Conservation (phyloP, 2,797 vertebrate genomes). For the Atherinosoma microstoma region DNA sequence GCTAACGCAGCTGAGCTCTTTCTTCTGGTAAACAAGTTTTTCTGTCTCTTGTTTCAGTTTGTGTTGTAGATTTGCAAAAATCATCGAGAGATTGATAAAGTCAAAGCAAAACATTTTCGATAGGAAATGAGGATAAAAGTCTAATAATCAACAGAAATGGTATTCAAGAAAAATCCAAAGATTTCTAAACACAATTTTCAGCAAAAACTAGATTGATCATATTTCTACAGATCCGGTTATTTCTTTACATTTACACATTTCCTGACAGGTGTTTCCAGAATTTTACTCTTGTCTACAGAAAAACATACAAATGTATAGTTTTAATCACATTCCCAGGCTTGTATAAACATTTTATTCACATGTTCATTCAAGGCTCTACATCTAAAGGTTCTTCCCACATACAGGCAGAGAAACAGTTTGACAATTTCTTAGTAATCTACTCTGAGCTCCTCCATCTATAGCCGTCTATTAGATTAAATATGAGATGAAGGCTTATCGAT, state of each 20-base stretch:
- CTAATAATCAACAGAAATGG: too few relatives aligned
- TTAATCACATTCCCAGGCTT: neutral
- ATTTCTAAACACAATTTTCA: too few relatives aligned
- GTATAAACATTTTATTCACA: neutral
- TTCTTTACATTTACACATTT: too few relatives aligned
- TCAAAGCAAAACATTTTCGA: too few relatives aligned
- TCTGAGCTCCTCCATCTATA: neutral
- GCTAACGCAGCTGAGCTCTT: conserved; percentile 1
- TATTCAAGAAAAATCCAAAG: too few relatives aligned
- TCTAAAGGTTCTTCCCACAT: neutral
- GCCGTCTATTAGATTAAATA: neutral
- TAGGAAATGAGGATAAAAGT: too few relatives aligned
- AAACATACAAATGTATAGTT: neutral
- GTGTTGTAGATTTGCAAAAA: neutral
- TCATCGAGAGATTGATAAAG: too few relatives aligned
- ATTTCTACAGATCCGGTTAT: too few relatives aligned
- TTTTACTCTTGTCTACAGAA: neutral
- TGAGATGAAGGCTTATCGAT: neutral
- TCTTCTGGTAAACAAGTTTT: conserved; percentile 10
- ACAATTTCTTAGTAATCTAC: neutral
- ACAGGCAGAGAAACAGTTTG: neutral
- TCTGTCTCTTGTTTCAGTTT: neutral
- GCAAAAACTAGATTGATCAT: too few relatives aligned
- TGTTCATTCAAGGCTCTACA: neutral
- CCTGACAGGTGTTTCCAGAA: too few relatives aligned